Base-by-base conservation (phyloP, 2,888 invertebrate genomes). In the Brachypalpus laphriformis region DNA sequence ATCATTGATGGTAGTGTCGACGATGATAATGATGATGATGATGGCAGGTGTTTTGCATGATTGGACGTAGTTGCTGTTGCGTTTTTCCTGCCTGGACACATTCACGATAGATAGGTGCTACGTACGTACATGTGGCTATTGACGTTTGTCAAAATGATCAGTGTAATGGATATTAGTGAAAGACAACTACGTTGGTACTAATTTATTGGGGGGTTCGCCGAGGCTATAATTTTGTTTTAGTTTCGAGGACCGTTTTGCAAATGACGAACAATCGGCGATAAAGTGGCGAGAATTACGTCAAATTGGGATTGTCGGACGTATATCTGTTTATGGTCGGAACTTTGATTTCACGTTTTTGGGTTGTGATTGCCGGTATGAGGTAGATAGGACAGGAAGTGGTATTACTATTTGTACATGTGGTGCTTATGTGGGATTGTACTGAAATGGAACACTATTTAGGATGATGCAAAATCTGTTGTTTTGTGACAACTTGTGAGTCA, bases 151-250 rank as follows among this genome's bases (percentile, higher is more conserved):
- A 34, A 11, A 9, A 31, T 4, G 11, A 20, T 11, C 20, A 11
- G 34, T 49, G 51, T 25, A 28, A 28, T 37, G 40, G 54, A 40
- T 54, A 8, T 18, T 16, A 54, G 8, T 45, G 9, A 4, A 2
- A 56, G 54, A 56, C 34, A 42, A 4, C 20, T 37, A 47, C 8
- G 47, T 49, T 57, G 59, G 25, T 66, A 22, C 20, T 47, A 20
- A 72, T 80, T 80, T 81, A 81, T 81, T 74, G 34, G 9, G 42
- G 51, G 74, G 28, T 49, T 22, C 51, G 61, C 20, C 68, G 25
- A 14, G 42, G 51, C 25, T 28, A 14, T 45, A 31, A 45, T 56
- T 28, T 65, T 65, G 34, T 34, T 56, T 28, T 65, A 49, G 34
- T 34, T 16, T 28, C n/a, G 8, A 56, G 42, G 18, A 25, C 45